Base-by-base conservation (phyloP, 1,140 invertebrate species). In the Habropoda laboriosa region DNA sequence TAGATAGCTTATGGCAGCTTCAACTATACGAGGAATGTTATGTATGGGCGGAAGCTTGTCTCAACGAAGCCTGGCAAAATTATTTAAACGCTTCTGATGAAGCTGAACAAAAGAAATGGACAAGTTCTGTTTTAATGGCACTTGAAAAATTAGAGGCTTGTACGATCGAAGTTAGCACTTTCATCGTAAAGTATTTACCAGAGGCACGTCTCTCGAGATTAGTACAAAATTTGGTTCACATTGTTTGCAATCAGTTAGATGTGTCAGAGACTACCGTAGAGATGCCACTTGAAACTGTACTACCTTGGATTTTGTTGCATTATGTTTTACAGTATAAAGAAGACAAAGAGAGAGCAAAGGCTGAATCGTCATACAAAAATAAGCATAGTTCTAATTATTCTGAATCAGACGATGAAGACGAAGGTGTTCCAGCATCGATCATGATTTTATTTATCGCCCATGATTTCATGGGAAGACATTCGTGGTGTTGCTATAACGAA, bases 261-360 rank as follows among this genome's bases (percentile, higher is more conserved):
- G 91, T 94, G 13, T 90, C 94, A n/a, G 94, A 95, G 88, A 90
- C 88, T 24, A 86, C 93, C n/a, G 90, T 94, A 55, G 95, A 95
- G 49, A 95, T 97, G 93, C 94, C 95, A 2, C 94, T 97, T 55
- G 94, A 95, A 71, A 95, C 95, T 21, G 94, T 97, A 10, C 89
- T 94, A n/a, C 96, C 97, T 18, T 98, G 97, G 97, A 96, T 97
- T 68, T 91, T 98, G 57, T 92, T 98, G 74, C 96, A 98, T 93
- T 95, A 95, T 84, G 94, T 97, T 80, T 92, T 97, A 40, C 94
- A 95, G 89, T 94, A 94, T 57, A 93, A 94, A 83, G 93, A 94
- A 80, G 93, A 94, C 80, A 92, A 92, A 82, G 90, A 93, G 60
- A 91, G 93, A 49, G 93, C 93, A 30, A 93, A 92, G 81, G 87